A percentile compares a stretch with the other conserved stretches of the same genome.
phyloP scores from a whole-genome alignment of 2,888 invertebrate genomes.

The Halictus quadricinctus region DNA sequence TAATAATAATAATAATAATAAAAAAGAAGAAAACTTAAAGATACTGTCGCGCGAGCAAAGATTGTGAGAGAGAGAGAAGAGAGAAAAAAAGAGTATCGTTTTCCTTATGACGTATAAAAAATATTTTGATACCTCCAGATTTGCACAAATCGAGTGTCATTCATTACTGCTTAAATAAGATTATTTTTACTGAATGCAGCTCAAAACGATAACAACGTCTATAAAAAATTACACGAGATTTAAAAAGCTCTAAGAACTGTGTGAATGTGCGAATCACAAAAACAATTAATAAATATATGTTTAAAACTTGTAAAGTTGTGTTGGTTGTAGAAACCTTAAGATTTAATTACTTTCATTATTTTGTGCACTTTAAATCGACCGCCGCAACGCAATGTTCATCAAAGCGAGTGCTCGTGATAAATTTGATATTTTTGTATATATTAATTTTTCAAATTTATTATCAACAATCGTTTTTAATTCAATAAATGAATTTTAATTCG shows the following conservation, averaged over 20 bases:
- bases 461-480: not conserved
- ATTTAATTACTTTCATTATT: not conserved
- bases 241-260: constrained; percentile 69
- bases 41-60: constrained; percentile 40
- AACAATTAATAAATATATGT: constrained; percentile 77
- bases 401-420: not conserved
- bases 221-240: constrained; percentile 63
- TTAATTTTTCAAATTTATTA: not conserved
- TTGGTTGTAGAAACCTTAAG: not conserved
- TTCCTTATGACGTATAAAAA: constrained; percentile 74
- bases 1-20: constrained; percentile 49
- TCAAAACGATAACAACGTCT: constrained; percentile 72
- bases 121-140: constrained; percentile 81
- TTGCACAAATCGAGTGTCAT: constrained; percentile 78
- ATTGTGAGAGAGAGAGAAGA: not conserved
- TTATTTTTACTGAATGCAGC: constrained; percentile 79
- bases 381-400: not conserved
- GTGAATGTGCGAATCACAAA: constrained; percentile 78
- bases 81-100: constrained; percentile 60
- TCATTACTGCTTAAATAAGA: constrained; percentile 76
- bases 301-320: constrained; percentile 72
- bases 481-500: not conserved
- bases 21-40: constrained; percentile 55
- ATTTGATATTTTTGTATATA: not conserved
- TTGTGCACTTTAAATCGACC: not conserved